Base-by-base conservation (phyloP, 2,113 vertebrate genomes). In the Alexandromys fortis region DNA sequence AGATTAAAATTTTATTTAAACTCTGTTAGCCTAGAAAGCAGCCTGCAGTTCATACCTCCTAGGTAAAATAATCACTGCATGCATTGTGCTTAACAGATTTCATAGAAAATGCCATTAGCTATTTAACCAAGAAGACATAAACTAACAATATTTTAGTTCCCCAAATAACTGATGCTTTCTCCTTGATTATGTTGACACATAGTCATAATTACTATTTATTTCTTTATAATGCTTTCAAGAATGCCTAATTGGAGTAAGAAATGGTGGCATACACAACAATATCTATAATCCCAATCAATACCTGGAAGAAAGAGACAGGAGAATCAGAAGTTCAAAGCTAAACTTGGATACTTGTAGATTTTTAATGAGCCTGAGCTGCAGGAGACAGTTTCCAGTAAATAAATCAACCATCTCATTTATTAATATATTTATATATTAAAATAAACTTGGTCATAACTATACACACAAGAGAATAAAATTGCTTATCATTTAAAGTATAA, bases 1-100 rank as follows among this genome's bases (percentile, higher is more conserved):
- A 11, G 45, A 89, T 89, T 85, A 86, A 83, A 93, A 76, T 86
- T 1, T 93, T 85, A 83, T 33, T 95, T 93, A 72, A 92, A 77
- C 6, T 45, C 3, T 94, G 21, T 82, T 72, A 47, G 10, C 33
- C 58, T 52, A 86, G 88, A 89, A 95, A 96, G 9, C 16, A 94
- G 19, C 17, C 28, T 38, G 8, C 49, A 1, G 17, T 22, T 79
- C 35, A 33, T 77, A 67, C 1, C 28, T 68, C 8, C 13, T 79
- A 35, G 13, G 63, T 92, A 58, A 87, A 88, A 72, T 85, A 12
- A 89, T 89, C 13, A 52, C 3, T 9, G 87, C 26, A 1, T 75
- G 30, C 13, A 72, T 55, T 70, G 2, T 77, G 42, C 61, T 81
- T 89, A 95, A 52, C 0, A 63, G 2, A 47, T 65, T 86, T 91